Conservation (phyloP, 92 coral and sea anemone genomes). For the Paramuricea clavata region DNA sequence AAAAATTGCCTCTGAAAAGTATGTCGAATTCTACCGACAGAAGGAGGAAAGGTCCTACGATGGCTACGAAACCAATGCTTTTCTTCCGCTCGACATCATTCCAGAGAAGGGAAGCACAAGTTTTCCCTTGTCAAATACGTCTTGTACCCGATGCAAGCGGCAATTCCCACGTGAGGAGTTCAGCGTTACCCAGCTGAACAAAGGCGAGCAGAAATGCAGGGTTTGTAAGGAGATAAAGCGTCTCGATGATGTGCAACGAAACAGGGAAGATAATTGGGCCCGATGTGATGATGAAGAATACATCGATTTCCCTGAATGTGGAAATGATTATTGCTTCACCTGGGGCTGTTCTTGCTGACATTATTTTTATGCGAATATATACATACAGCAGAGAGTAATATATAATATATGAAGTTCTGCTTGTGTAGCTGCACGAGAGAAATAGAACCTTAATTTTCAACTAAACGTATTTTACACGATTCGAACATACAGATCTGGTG, state of each 20-base stretch:
- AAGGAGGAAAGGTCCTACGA: slow-evolving; percentile 68
- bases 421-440: too few relatives aligned
- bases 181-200: slow-evolving; percentile 69
- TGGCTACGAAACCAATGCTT: slow-evolving; percentile 75
- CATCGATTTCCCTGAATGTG: slow-evolving; percentile 45
- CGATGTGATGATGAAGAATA: slow-evolving; percentile 45
- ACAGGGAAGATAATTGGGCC: slow-evolving; percentile 68
- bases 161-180: slow-evolving; percentile 76
- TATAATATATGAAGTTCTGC: not conserved
- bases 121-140: slow-evolving; percentile 66
- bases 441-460: too few relatives aligned
- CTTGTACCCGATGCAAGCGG: slow-evolving; percentile 74
- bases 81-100: slow-evolving; percentile 80
- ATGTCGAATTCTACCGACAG: slow-evolving; percentile 75
- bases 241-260: slow-evolving; percentile 60
- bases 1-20: slow-evolving; percentile 78
- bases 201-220: slow-evolving; percentile 82
- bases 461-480: too few relatives aligned
- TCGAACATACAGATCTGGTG: too few relatives aligned
- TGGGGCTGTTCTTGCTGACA: slow-evolving; percentile 17
- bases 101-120: slow-evolving; percentile 77
- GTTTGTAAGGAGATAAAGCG: slow-evolving; percentile 86
- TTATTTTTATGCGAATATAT: too few relatives aligned
- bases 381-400: too few relatives aligned
- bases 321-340: slow-evolving; percentile 36